Conservation (phyloP, 2,113 vertebrate genomes). For the Catagonus wagneri region DNA sequence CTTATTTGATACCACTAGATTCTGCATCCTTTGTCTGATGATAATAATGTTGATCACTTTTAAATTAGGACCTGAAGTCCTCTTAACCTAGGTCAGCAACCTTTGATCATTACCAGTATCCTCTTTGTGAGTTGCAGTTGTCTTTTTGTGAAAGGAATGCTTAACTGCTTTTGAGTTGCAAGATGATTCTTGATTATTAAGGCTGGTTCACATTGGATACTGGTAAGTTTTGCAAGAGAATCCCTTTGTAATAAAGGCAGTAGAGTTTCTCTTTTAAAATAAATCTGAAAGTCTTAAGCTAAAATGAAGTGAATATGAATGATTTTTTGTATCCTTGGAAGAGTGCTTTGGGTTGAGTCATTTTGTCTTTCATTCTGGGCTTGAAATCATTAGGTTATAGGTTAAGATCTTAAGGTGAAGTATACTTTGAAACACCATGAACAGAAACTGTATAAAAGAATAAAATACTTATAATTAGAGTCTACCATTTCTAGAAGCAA, state of each 20-base stretch:
- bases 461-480: slow-evolving; percentile 4
- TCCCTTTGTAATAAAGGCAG: slow-evolving; percentile 51
- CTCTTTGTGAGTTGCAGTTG: slow-evolving; percentile 46
- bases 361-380: slow-evolving; percentile 64
- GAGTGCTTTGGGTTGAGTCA: slow-evolving; percentile 52
- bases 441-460: slow-evolving; percentile 21
- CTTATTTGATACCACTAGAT: slow-evolving; percentile 32
- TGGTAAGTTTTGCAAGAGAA: slow-evolving; percentile 48
- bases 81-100: slow-evolving; percentile 41
- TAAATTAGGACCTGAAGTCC: slow-evolving; percentile 46
- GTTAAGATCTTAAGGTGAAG: not conserved
- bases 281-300: slow-evolving; percentile 30
- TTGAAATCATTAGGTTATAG: slow-evolving; percentile 39
- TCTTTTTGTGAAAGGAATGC: slow-evolving; percentile 52
- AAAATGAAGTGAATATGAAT: slow-evolving; percentile 15
- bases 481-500: slow-evolving; percentile 37
- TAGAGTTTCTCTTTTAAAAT: slow-evolving; percentile 55
- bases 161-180: slow-evolving; percentile 30
- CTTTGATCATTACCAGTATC: slow-evolving; percentile 62
- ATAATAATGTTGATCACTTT: slow-evolving; percentile 59
- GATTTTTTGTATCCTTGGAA: slow-evolving; percentile 55
- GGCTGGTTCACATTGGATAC: not conserved
- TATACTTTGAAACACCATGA: slow-evolving; percentile 35
- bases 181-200: slow-evolving; percentile 55
- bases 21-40: slow-evolving; percentile 36